phyloP scores from a whole-genome alignment of 2,888 invertebrate genomes.

The Drosophila buzzatii region DNA sequence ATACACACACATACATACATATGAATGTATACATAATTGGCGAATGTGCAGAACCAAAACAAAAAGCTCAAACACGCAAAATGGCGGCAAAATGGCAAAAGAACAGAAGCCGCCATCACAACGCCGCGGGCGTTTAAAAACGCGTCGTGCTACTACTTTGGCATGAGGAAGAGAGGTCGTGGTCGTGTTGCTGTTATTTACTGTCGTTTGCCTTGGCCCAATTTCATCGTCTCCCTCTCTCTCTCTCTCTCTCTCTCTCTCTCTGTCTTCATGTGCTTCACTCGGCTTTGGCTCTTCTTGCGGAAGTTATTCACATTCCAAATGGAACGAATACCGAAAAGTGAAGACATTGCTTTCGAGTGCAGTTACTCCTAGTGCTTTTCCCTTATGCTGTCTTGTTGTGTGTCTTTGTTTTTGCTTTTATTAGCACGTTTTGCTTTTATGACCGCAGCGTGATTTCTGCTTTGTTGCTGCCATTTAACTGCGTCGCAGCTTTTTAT shows the following conservation, averaged over 20 bases:
- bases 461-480: constrained; percentile 54
- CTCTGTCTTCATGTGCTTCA: constrained; percentile 17
- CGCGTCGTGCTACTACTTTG: constrained; percentile 32
- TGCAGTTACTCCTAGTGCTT: constrained; percentile 29
- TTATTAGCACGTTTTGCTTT: constrained; percentile 76
- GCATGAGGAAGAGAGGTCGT: constrained; percentile 21
- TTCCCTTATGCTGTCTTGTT: constrained; percentile 32
- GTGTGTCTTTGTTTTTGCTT: constrained; percentile 54
- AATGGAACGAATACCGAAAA: constrained; percentile 18
- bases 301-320: constrained; percentile 65
- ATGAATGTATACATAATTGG: constrained; percentile 16
- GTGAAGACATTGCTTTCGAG: constrained; percentile 16
- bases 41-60: constrained; percentile 78
- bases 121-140: constrained; percentile 53
- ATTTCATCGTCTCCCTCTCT: constrained; percentile 45
- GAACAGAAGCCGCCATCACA: constrained; percentile 58
- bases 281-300: constrained; percentile 15
- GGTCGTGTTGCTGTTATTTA: constrained; percentile 22
- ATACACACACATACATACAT: not conserved
- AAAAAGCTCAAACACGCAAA: constrained; percentile 62
- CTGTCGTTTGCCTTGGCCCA: constrained; percentile 74
- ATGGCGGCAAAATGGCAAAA: constrained; percentile 56
- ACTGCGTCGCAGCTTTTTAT: constrained; percentile 70
- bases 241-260: too few relatives aligned
- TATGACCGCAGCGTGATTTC: constrained; percentile 76